phyloP scores from a whole-genome alignment of 2,797 vertebrate genomes.

The Philypnodon macrostomus region DNA sequence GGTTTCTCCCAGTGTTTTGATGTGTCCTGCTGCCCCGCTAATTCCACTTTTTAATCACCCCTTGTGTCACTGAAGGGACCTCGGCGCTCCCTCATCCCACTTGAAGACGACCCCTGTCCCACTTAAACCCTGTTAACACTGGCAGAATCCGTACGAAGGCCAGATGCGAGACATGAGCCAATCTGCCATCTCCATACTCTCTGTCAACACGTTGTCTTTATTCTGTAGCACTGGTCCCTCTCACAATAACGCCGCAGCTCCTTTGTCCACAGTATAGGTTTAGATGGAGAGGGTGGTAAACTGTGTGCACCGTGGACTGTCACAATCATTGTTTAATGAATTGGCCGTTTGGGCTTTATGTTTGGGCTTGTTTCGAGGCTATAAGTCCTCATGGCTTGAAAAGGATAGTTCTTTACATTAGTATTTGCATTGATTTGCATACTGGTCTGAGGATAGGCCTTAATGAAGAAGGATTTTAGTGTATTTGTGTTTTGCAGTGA shows the following conservation, averaged over 20 bases:
- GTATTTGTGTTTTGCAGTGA: constrained; percentile 35
- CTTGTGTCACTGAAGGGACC: constrained; percentile 55
- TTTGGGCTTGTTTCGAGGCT: constrained; percentile 31
- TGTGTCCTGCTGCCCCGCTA: constrained; percentile 57
- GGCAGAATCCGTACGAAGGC: constrained; percentile 49
- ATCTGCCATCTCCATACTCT: constrained; percentile 72
- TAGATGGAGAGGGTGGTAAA: constrained; percentile 54
- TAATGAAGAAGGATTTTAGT: constrained; percentile 43
- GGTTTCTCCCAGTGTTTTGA: constrained; percentile 63
- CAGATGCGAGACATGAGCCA: constrained; percentile 75
- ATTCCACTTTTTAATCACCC: constrained; percentile 73
- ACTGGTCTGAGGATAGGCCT: constrained; percentile 35
- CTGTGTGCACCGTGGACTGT: constrained; percentile 44
- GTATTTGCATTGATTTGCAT: constrained; percentile 63
- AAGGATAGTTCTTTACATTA: constrained; percentile 33
- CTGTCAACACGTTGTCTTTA: constrained; percentile 74
- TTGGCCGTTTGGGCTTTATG: constrained; percentile 53
- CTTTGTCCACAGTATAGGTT: constrained; percentile 68
- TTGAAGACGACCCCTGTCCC: constrained; percentile 70
- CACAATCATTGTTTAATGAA: constrained; percentile 58
- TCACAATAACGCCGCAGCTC: constrained; percentile 60
- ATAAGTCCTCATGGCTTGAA: constrained; percentile 32
- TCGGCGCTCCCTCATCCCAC: constrained; percentile 67
- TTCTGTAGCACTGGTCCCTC: constrained; percentile 51
- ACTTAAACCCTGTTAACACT: constrained; percentile 56